Percentiles rank a stretch among this genome's conserved stretches.
Evolutionary conservation across 2,888 invertebrate genomes (phyloP).

Genomic region (Tipula vernalis): DNA sequence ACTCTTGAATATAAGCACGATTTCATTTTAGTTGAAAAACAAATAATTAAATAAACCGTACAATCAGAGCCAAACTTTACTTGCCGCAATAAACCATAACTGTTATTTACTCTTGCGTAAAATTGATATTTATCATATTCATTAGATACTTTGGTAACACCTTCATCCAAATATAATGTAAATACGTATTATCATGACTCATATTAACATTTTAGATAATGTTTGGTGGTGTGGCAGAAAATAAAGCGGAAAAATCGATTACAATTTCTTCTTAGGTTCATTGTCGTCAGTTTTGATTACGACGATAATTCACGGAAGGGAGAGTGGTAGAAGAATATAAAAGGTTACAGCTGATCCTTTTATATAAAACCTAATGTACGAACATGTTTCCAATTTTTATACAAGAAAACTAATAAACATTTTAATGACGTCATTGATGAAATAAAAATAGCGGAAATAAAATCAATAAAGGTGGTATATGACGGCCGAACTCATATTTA

Average conservation of each 20-base stretch:
- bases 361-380: not conserved
- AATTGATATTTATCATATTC: not conserved
- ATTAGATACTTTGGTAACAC: not conserved
- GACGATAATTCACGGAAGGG: not conserved
- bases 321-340: not conserved
- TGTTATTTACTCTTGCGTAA: not conserved
- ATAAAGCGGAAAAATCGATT: not conserved
- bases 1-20: no score
- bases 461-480: not conserved
- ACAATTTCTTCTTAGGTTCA: not conserved
- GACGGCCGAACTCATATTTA: not conserved
- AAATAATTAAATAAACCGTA: not conserved
- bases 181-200: not conserved
- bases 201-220: not conserved
- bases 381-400: not conserved
- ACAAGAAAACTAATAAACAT: not conserved
- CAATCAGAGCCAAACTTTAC: not conserved
- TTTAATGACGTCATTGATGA: not conserved
- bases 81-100: not conserved
- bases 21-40: no score
- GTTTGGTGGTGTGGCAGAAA: not conserved
- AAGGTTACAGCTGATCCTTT: not conserved
- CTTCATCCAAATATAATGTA: not conserved
- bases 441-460: not conserved
- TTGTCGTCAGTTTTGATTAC: not conserved